phyloP scores from a whole-genome alignment of 1,140 invertebrate genomes.

The Heliconius hermathena region DNA sequence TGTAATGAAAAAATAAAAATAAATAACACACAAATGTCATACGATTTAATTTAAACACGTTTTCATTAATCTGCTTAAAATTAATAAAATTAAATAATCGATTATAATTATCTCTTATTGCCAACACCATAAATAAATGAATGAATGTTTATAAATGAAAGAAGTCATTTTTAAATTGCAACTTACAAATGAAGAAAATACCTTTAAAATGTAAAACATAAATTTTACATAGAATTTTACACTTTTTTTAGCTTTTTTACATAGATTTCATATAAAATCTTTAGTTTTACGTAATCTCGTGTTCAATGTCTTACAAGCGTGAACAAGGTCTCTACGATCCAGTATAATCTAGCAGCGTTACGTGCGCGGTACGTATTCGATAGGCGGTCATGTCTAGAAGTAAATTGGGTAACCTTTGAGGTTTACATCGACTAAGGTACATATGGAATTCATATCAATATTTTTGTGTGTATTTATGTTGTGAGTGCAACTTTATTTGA shows the following conservation, averaged over 20 bases:
- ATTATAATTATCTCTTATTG: too few relatives aligned
- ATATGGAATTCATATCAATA: neutral
- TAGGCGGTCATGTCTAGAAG: neutral
- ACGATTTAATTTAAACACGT: too few relatives aligned
- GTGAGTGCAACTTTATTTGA: too few relatives aligned
- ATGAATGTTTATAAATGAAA: too few relatives aligned
- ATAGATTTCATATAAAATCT: neutral
- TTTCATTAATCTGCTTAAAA: too few relatives aligned
- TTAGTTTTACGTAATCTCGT: neutral
- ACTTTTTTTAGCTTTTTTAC: neutral
- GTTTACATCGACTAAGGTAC: neutral
- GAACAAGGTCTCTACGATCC: neutral
- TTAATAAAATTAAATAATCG: too few relatives aligned
- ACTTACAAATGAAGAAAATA: neutral
- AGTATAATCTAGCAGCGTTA: neutral
- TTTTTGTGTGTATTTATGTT: neutral
- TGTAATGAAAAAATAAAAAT: too few relatives aligned
- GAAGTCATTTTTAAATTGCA: too few relatives aligned
- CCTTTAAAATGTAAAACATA: neutral
- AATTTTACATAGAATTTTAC: neutral
- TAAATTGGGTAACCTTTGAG: neutral
- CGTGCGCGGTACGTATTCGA: neutral
- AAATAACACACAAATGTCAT: too few relatives aligned
- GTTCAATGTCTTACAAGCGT: constrained; percentile 1
- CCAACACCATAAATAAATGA: too few relatives aligned